Percentiles rank a stretch among this genome's conserved stretches.
Evolutionary conservation across 2,888 invertebrate species (phyloP).

Genomic region (Brachyptera risi): DNA sequence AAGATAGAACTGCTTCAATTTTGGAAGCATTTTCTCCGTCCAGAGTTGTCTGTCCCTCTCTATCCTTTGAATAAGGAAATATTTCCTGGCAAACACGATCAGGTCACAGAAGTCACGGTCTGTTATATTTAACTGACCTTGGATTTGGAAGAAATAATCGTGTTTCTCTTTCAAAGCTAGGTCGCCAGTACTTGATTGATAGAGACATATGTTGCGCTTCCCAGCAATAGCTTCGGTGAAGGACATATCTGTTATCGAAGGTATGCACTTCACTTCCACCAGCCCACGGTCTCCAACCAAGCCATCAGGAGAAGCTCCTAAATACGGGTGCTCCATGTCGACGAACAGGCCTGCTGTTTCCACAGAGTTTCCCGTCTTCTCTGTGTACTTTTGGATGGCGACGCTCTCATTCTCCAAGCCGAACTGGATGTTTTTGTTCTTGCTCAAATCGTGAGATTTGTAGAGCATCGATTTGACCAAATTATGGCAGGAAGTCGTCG

Average conservation of each 20-base stretch:
- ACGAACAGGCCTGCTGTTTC: background rate
- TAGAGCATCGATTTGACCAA: background rate
- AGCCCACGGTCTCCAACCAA: background rate
- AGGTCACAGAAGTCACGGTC: background rate
- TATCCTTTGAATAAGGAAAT: background rate
- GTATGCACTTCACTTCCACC: no score
- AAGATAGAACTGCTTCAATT: background rate
- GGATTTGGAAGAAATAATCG: background rate
- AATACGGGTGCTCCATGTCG: background rate
- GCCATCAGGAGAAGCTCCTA: background rate
- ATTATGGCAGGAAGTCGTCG: background rate
- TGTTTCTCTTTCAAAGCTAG: no score
- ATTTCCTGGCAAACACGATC: background rate
- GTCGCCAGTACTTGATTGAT: background rate
- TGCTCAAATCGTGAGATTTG: background rate
- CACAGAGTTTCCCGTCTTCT: background rate
- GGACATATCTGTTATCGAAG: background rate
- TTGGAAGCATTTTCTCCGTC: background rate
- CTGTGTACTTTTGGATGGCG: background rate
- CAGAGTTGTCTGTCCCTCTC: background rate
- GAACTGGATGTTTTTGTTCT: background rate
- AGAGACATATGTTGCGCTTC: background rate
- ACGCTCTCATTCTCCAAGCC: background rate
- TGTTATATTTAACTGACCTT: background rate
- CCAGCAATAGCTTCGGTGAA: background rate